Base-by-base conservation (phyloP, 2,797 vertebrate genomes). In the Gymnocypris eckloni region DNA sequence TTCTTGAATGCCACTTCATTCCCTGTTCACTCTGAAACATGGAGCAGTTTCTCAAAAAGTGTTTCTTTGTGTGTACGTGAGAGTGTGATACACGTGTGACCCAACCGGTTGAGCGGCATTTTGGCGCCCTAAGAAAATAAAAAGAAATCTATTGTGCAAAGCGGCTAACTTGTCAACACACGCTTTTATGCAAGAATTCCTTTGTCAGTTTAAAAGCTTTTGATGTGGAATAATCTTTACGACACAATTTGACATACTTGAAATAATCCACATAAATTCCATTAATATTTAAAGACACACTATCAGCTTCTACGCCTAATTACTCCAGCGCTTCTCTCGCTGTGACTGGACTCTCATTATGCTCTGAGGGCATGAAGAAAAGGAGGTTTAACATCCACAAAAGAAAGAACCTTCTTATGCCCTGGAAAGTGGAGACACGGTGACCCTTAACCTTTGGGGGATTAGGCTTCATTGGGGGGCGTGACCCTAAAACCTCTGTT, bases 381-480 rank as follows among this genome's bases (percentile, higher is more conserved):
- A 81, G 75, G 67, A 87, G 81, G 84, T 85, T 90, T 88, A 43
- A 89, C 91, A 92, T 92, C 84, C 82, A 86, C n/a, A 28, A 59
- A 89, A 91, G 89, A 94, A 91, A 67, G 92, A 87, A 76, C 86
- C 86, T 89, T 87, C 86, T 89, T 93, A 94, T 93, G 93, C 86
- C 90, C 79, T 70, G 85, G 87, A 91, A 93, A 94, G 94, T 94
- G 92, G 91, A 94, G 94, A 93, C 86, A 90, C 86, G 20, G 59
- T 82, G 91, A 93, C 93, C 92, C 92, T 89, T 93, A 91, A 92
- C 92, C 93, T 90, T 54, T 81, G 64, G 82, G 64, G 90, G 92
- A 92, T 93, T 94, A 92, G 88, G 86, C 90, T 90, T 92, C 92
- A 93, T 94, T 93, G 94, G 89, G 6, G 33, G 33, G 33, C 0